Evolutionary conservation across 2,113 vertebrate genomes (phyloP), one percentile per base, ranked within the genome.

Genomic region (Pristiophorus japonicus): DNA sequence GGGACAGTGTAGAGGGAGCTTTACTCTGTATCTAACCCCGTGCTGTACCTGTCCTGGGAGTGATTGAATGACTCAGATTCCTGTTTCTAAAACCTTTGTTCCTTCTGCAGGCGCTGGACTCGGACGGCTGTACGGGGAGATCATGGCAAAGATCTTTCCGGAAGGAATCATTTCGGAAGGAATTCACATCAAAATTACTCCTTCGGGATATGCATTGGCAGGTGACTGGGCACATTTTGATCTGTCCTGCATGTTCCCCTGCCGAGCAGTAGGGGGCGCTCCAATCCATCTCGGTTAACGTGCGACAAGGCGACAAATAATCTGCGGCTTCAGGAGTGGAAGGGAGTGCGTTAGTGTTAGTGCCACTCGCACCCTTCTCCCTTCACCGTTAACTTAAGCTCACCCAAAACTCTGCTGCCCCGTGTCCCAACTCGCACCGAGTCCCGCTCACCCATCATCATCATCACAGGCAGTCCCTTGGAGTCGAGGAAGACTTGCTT

Each of bases 71-170:
- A 10, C 45, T 55, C 22, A 14, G 11, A 55, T 42, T 55, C 51
- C 3, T 8, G 2, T 42, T 87, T 11, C 20, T 47, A 12, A 87
- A 87, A 51, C 20, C 8, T 47, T 88, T 20, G 1, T 12, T 51
- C 45, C 45, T 87, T 88, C 3, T 1, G 45, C 96, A 95, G 95
- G 95, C 6, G 96, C 96, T 0, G 96, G 94, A 27, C 81, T 96
- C 0, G 96, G 96, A 3, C 95, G 96, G 1, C 95, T 96, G 0
- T 96, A 96, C 7, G 96, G 96, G 1, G 96, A 96, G 62, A 90
- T 96, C 8, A 95, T 96, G 96, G 96, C 96, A 59, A 95, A 96
- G 42, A 91, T 96, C 67, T 96, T 96, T 45, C 96, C 96, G 0
- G 66, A 96, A 7, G 96, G 96, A 24, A 85, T 96, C 55, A 63